Evolutionary conservation across 2,888 invertebrate species (phyloP).

Genomic region (Leptura quadrifasciata): DNA sequence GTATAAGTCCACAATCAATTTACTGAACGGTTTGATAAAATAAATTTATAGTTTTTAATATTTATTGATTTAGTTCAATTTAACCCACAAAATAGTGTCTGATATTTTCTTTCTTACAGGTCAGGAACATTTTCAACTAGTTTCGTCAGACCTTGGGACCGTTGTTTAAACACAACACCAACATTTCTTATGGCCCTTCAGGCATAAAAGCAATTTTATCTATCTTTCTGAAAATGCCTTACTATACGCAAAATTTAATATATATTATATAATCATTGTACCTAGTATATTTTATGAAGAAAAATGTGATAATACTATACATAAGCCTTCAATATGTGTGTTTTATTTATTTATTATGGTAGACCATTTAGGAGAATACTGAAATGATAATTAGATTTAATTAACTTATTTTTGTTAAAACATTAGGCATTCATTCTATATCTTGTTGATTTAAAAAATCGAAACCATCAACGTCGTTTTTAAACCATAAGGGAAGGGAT

Average conservation of each 20-base stretch:
- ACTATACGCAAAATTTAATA: slow-evolving; percentile 56
- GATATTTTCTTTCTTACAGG: slow-evolving; percentile 72
- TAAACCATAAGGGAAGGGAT: background rate
- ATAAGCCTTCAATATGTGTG: slow-evolving; percentile 51
- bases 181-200: slow-evolving; percentile 57
- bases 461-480: background rate
- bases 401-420: slow-evolving; percentile 7
- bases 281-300: slow-evolving; percentile 56
- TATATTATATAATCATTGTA: slow-evolving; percentile 51
- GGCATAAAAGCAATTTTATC: slow-evolving; percentile 55
- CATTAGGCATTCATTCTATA: slow-evolving; percentile 1
- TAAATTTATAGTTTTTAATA: no score
- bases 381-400: slow-evolving; percentile 21
- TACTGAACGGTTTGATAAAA: no score
- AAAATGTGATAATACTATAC: slow-evolving; percentile 61
- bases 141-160: slow-evolving; percentile 78
- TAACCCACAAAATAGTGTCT: no score
- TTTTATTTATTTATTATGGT: slow-evolving; percentile 40
- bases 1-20: no score
- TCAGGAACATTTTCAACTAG: slow-evolving; percentile 81
- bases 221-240: slow-evolving; percentile 63
- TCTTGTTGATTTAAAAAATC: background rate
- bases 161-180: slow-evolving; percentile 74
- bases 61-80: no score
- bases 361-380: slow-evolving; percentile 22